Base-by-base conservation (phyloP, 2,797 vertebrate genomes). In the Pempheris klunzingeri region DNA sequence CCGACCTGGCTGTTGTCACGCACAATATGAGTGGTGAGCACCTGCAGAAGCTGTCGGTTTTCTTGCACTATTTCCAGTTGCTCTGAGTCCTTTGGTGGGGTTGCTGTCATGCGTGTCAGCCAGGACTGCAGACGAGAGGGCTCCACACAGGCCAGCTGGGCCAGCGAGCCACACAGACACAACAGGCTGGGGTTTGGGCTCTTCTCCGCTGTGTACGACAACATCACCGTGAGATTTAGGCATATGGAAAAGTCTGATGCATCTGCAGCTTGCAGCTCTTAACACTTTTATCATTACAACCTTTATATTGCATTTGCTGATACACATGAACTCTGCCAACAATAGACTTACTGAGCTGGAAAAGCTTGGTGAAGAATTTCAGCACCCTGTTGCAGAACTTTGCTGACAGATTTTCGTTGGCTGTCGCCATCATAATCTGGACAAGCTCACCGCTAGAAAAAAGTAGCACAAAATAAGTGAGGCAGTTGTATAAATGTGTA, bases 311-410 rank as follows among this genome's bases (percentile, higher is more conserved):
- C 7, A 28, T 44, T 47, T 43, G 3, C 50, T 46, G 6, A 53
- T 14, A 38, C 1, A 17, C 26, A 67, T 58, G 2, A 73, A 30
- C 17, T 59, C 24, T 53, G 39, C 2, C 0, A 34, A 36, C 1
- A 4, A 0, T 38, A 22, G 4, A 97, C 98, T 97, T 94, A 99
- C 98, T 96, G 38, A 99, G 96, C 87, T 99, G 98, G 93, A 99
- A 99, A 80, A 99, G 98, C 90, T 99, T 99, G 88, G 98, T 99
- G 94, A 99, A 99, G 91, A 99, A 99, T 80, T 98, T 99, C 88
- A 99, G 94, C 77, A 99, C 98, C 43, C 97, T 94, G 95, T 99
- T 99, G 90, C 98, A 99, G 91, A 99, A 99, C 88, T 98, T 99
- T 15, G 98, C 98, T 0, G 98, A 99, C 28, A 99, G 95, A 88